Conservation (phyloP, 2,888 invertebrate species). For the Tortrix viridana region DNA sequence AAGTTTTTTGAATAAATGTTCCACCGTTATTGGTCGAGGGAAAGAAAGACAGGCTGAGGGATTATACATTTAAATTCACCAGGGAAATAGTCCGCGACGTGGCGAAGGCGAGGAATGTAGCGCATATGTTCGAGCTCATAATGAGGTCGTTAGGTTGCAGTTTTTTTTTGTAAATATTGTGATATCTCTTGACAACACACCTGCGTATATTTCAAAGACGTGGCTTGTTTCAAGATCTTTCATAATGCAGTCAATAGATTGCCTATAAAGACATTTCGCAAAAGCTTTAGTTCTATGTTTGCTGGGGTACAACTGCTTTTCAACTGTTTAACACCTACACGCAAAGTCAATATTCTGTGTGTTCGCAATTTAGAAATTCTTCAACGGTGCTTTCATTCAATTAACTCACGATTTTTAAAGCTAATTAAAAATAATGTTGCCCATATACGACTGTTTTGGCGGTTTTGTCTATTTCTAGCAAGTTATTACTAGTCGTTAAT, state of each 20-base stretch:
- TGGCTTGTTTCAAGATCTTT: too few relatives aligned
- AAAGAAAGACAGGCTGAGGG: constrained; percentile 62
- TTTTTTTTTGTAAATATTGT: constrained; percentile 29
- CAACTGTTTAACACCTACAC: too few relatives aligned
- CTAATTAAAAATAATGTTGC: constrained; percentile 25
- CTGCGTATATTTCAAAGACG: constrained; percentile 8
- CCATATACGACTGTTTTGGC: constrained; percentile 8
- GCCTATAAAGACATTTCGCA: too few relatives aligned
- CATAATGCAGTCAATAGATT: too few relatives aligned
- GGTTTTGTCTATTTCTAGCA: constrained; percentile 17
- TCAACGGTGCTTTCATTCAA: constrained; percentile 6
- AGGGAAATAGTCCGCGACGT: constrained; percentile 67
- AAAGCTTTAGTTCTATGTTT: too few relatives aligned
- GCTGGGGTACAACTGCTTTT: too few relatives aligned
- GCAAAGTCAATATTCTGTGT: too few relatives aligned
- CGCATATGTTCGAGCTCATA: constrained; percentile 71
- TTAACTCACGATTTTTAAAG: constrained; percentile 18
- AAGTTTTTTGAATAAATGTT: constrained; percentile 72
- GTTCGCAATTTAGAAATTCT: neutral
- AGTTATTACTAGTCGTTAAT: constrained; percentile 19
- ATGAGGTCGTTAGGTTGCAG: constrained; percentile 54
- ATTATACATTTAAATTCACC: constrained; percentile 82
- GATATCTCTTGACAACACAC: constrained; percentile 18
- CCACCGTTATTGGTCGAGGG: constrained; percentile 72
- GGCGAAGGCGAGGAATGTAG: constrained; percentile 74